Percentiles rank a stretch among this genome's conserved stretches.
These are phyloP conservation scores for Colius striatus DNA, from an alignment of 2,113 vertebrate species.

Conservation along the genomic window DNA sequence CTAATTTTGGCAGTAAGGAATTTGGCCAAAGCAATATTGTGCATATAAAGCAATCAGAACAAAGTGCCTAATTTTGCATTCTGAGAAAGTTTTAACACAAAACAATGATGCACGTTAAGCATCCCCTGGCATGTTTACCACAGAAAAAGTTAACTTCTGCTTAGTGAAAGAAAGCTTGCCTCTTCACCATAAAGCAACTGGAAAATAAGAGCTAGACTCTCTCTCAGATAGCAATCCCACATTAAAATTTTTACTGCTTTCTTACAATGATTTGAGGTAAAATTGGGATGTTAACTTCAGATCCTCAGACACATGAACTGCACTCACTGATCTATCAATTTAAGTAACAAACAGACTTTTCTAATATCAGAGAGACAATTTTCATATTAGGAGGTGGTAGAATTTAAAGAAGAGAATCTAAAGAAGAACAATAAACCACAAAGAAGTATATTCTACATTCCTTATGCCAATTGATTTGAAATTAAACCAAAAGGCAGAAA, in stretches of 20 bases:
- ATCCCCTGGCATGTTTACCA: neutral
- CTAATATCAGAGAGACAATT: neutral
- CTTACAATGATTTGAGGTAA: neutral
- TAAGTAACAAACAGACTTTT: neutral
- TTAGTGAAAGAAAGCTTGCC: neutral
- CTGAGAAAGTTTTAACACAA: neutral
- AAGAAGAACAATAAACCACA: neutral
- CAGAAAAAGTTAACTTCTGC: neutral
- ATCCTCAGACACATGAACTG: neutral
- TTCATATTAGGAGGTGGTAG: neutral
- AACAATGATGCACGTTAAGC: neutral
- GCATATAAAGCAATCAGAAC: neutral
- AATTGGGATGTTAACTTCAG: neutral
- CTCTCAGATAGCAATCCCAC: neutral
- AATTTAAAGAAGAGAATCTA: slow-evolving; percentile 13
- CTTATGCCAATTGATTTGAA: neutral
- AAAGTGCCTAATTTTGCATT: slow-evolving; percentile 1
- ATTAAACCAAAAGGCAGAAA: slow-evolving; percentile 3
- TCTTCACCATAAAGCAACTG: neutral
- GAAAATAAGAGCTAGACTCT: neutral
- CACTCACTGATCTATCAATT: neutral
- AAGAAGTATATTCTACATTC: neutral
- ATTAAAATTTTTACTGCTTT: neutral
- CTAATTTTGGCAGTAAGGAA: neutral
- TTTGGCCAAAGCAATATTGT: slow-evolving; percentile 27